A percentile compares a stretch with the other conserved stretches of the same genome.
phyloP scores from a whole-genome alignment of 1,140 invertebrate species.

The Lasioglossum albipes region DNA sequence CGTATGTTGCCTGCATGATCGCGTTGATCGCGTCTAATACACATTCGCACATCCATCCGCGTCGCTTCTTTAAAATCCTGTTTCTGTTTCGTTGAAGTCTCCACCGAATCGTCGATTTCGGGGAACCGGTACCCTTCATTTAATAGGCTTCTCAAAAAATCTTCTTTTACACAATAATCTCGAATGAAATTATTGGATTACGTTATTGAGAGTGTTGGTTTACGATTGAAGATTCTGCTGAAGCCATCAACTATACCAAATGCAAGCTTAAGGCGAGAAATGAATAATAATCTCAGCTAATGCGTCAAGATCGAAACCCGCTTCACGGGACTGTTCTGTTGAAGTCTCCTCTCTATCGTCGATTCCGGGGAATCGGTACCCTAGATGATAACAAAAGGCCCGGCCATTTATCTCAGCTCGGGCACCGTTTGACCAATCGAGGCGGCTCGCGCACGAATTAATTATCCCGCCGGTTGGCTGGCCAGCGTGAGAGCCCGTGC shows the following conservation, averaged over 20 bases:
- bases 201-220: no score
- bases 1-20: background rate
- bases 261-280: no score
- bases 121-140: no score
- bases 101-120: no score
- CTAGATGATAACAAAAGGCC: conserved; percentile 28
- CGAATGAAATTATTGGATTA: no score
- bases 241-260: no score
- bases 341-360: background rate
- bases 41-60: background rate
- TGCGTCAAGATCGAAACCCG: no score
- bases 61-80: background rate
- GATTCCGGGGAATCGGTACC: background rate
- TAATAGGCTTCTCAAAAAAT: no score
- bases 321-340: background rate
- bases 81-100: background rate
- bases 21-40: background rate
- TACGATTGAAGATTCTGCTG: no score
- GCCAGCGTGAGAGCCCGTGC: conserved; percentile 47
- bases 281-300: no score
- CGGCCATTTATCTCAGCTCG: conserved; percentile 8
- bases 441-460: conserved; percentile 39
- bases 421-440: conserved; percentile 30
- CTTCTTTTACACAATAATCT: no score
- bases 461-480: conserved; percentile 40